Conservation (phyloP, 1,140 invertebrate genomes). For the Prorops nasuta region DNA sequence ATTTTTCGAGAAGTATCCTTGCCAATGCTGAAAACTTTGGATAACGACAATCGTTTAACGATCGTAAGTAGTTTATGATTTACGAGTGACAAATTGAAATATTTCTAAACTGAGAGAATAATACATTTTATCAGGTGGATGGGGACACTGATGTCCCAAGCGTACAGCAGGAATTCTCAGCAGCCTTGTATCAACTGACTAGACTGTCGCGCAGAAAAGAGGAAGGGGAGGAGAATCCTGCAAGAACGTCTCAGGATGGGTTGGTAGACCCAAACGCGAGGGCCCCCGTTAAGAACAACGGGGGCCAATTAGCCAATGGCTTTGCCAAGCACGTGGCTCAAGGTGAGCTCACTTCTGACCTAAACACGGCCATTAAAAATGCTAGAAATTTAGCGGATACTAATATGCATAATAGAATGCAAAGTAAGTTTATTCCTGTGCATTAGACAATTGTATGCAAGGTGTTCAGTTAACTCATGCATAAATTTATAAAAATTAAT, state of each 20-base stretch:
- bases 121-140: conserved; percentile 62
- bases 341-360: conserved; percentile 12
- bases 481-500: too few relatives aligned
- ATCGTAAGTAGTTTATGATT: conserved; percentile 66
- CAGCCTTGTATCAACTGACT: conserved; percentile 67
- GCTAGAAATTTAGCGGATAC: neutral
- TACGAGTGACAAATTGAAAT: neutral
- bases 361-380: conserved; percentile 10
- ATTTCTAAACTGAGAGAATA: neutral
- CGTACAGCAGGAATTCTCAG: conserved; percentile 74
- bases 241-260: conserved; percentile 6
- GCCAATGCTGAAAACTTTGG: conserved; percentile 82
- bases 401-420: too few relatives aligned
- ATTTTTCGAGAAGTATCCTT: conserved; percentile 82
- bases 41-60: conserved; percentile 72
- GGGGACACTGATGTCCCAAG: conserved; percentile 74
- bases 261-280: conserved; percentile 23
- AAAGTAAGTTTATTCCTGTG: too few relatives aligned
- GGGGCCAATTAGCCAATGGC: conserved; percentile 40
- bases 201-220: conserved; percentile 53
- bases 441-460: too few relatives aligned
- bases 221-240: conserved; percentile 24
- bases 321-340: conserved; percentile 33
- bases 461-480: too few relatives aligned
- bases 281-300: conserved; percentile 31